Base-by-base conservation (phyloP, 2,113 vertebrate genomes). In the Tretioscincus oriximinensis region DNA sequence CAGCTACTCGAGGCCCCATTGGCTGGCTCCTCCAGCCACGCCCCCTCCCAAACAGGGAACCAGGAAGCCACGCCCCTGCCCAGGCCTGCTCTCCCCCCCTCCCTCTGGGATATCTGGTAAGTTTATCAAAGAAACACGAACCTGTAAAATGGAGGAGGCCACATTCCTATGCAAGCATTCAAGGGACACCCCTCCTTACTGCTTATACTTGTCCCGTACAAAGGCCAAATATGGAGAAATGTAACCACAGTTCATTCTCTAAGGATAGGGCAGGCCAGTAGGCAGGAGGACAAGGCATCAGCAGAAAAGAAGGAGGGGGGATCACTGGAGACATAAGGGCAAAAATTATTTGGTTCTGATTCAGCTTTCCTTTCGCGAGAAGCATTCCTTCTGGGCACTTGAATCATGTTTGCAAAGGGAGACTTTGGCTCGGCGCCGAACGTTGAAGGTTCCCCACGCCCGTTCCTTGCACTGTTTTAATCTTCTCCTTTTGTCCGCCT, bases 151-250 rank as follows among this genome's bases (percentile, higher is more conserved):
- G n/a, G n/a, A n/a, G n/a, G n/a, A n/a, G n/a, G n/a, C n/a, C n/a
- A n/a, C n/a, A n/a, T n/a, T 41, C 35, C 5, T 41, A 0, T 1
- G 28, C 78, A 74, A 65, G 65, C 60, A 87, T 31, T 75, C 41
- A 69, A 85, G 79, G 14, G 76, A 67, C 66, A n/a, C 83, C 76
- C 51, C 81, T 89, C 85, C 75, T 78, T 0, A 2, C 0, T 78
- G 41, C 69, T 31, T 31, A 20, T 67, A 28, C 20, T 73, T 88
- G 60, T 71, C 0, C 0, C 81, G 82, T 70, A 83, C 71, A 77
- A 77, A 73, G 24, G 41, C 71, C 71, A 75, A 69, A 28, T 0
- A 0, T 73, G 75, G 78, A 77, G n/a, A 74, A 77, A 72, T 80
- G 21, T 0, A 1, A 82, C 11, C n/a, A 14, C 60, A 49, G 45